A percentile compares a stretch with the other conserved stretches of the same genome.
phyloP scores from a whole-genome alignment of 2,797 vertebrate species.

The Danio jaintianensis region DNA sequence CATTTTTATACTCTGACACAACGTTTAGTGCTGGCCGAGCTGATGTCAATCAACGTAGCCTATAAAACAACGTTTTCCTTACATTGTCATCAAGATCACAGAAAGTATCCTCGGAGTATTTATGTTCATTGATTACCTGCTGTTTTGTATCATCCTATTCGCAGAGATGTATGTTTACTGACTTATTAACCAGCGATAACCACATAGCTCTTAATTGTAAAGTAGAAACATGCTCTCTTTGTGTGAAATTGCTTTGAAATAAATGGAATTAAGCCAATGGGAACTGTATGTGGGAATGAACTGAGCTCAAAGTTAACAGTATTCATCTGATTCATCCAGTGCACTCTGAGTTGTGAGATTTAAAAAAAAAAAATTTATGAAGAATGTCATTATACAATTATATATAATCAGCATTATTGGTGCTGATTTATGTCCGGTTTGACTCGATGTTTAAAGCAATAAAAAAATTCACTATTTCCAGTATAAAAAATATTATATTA shows the following conservation, averaged over 20 bases:
- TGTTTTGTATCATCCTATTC: too few species aligned
- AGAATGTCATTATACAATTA: background rate
- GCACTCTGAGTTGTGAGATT: background rate
- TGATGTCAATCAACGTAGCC: too few species aligned
- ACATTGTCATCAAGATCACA: too few species aligned
- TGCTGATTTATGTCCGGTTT: background rate
- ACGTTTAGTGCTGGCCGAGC: background rate
- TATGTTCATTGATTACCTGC: too few species aligned
- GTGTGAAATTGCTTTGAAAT: too few species aligned
- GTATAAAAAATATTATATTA: background rate
- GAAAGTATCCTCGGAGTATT: too few species aligned
- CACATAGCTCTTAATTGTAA: too few species aligned
- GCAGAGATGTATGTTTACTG: too few species aligned
- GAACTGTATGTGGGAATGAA: background rate
- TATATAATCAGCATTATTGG: background rate
- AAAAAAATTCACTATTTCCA: background rate
- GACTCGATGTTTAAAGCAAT: background rate
- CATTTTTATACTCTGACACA: background rate
- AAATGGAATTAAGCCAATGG: background rate
- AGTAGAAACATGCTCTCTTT: too few species aligned
- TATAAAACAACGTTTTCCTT: background rate
- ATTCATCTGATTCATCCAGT: background rate
- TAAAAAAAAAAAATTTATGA: too few species aligned
- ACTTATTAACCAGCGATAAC: too few species aligned
- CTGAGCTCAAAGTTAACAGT: background rate